A percentile compares a stretch with the other conserved stretches of the same genome.
phyloP scores from a whole-genome alignment of 1,140 invertebrate species.

The Diabrotica undecimpunctata region DNA sequence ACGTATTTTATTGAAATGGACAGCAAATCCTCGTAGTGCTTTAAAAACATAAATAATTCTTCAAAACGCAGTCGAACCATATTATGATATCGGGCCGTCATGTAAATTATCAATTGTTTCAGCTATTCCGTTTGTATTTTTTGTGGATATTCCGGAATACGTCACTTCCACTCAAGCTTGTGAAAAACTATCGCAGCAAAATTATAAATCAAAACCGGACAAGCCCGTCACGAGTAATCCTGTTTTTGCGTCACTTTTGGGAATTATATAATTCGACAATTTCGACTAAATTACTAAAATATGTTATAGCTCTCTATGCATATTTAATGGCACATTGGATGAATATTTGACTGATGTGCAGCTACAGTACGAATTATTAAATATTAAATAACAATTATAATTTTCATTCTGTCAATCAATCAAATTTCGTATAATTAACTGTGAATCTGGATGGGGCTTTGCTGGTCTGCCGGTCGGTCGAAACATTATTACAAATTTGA shows the following conservation, averaged over 20 bases:
- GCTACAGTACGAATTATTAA: conserved; percentile 38
- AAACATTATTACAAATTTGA: conserved; percentile 21
- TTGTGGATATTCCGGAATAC: background rate
- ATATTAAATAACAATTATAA: conserved; percentile 42
- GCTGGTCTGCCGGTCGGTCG: background rate
- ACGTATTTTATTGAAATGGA: too few relatives aligned
- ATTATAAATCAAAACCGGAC: conserved; percentile 13
- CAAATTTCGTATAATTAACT: conserved; percentile 37
- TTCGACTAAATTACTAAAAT: conserved; percentile 19
- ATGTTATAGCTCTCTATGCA: conserved; percentile 22
- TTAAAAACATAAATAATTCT: too few relatives aligned
- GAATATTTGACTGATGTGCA: conserved; percentile 36
- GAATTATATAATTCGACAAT: conserved; percentile 13
- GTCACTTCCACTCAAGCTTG: background rate
- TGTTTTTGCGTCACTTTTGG: conserved; percentile 7
- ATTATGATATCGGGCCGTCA: background rate
- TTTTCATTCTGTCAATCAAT: conserved; percentile 40
- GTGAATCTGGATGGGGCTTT: conserved; percentile 18
- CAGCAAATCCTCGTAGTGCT: too few relatives aligned
- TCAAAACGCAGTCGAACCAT: background rate
- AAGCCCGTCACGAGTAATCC: conserved; percentile 14
- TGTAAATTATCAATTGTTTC: background rate
- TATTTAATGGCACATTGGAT: conserved; percentile 35
- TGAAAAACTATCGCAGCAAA: conserved; percentile 9
- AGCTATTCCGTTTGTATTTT: conserved; percentile 2